Evolutionary conservation across 2,888 invertebrate genomes (phyloP).

Genomic region (Eupithecia insigniata): DNA sequence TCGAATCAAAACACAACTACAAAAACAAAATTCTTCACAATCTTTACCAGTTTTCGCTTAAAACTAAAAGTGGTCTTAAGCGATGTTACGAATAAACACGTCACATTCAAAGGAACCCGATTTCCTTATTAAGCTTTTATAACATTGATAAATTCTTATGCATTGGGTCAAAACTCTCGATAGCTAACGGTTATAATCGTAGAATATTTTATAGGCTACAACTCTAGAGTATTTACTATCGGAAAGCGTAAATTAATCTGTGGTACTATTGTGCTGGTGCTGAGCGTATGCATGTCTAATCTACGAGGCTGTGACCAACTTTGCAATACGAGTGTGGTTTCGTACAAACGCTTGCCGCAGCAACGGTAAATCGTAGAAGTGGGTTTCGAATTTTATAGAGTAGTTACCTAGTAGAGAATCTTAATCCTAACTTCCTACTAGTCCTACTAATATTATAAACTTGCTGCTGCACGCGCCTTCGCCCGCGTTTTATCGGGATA

Average conservation of each 20-base stretch:
- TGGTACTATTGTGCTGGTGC: neutral
- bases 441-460: too few relatives aligned
- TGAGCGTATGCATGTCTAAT: neutral
- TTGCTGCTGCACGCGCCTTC: too few relatives aligned
- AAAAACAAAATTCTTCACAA: neutral
- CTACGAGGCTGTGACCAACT: neutral
- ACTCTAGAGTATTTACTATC: neutral
- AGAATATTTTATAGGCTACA: neutral
- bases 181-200: neutral
- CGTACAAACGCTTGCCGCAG: neutral
- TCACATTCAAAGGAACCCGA: neutral
- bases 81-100: neutral
- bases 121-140: constrained; percentile 3
- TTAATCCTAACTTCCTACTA: too few relatives aligned
- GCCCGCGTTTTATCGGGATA: too few relatives aligned
- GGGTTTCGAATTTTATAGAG: neutral
- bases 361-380: constrained; percentile 5
- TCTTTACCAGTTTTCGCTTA: neutral
- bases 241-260: neutral
- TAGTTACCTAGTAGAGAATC: neutral
- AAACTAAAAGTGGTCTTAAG: neutral
- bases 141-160: neutral
- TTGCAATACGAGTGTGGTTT: neutral
- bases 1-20: neutral
- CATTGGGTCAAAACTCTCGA: constrained; percentile 2